phyloP scores from a whole-genome alignment of 2,888 invertebrate genomes.

The Mythimna albipuncta region DNA sequence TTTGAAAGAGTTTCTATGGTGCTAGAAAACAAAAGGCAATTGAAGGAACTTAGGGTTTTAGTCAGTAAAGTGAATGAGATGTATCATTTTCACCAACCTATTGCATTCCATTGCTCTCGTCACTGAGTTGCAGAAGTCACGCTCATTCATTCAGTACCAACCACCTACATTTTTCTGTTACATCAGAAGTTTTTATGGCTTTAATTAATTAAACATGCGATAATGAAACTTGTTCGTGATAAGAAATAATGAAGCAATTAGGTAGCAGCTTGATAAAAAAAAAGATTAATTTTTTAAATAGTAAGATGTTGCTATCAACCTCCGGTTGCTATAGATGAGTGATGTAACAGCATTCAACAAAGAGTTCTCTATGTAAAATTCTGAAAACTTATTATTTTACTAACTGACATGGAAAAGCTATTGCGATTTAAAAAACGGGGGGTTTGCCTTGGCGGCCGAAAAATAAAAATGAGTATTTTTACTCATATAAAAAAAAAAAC shows the following conservation, averaged over 20 bases:
- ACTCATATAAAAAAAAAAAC: too few species aligned
- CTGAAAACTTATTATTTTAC: neutral
- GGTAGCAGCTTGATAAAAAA: neutral
- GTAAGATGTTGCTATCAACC: too few species aligned
- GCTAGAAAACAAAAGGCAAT: too few species aligned
- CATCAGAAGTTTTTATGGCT: constrained; percentile 1
- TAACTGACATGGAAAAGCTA: neutral
- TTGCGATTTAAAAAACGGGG: too few species aligned
- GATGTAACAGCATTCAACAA: neutral
- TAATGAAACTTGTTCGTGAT: constrained; percentile 15
- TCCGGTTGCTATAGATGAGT: too few species aligned
- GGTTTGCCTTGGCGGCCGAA: too few species aligned
- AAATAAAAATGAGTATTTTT: too few species aligned
- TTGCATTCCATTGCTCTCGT: neutral
- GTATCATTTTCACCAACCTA: neutral
- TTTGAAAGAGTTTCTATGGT: too few species aligned
- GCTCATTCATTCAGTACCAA: neutral
- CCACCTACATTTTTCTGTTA: neutral
- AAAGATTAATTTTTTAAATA: neutral
- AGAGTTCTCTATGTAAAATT: neutral
- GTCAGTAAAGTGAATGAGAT: too few species aligned
- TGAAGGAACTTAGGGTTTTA: too few species aligned
- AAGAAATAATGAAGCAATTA: neutral
- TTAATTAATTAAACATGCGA: neutral
- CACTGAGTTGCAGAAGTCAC: neutral